phyloP scores from a whole-genome alignment of 1,140 invertebrate species.

The Whitmania pigra region DNA sequence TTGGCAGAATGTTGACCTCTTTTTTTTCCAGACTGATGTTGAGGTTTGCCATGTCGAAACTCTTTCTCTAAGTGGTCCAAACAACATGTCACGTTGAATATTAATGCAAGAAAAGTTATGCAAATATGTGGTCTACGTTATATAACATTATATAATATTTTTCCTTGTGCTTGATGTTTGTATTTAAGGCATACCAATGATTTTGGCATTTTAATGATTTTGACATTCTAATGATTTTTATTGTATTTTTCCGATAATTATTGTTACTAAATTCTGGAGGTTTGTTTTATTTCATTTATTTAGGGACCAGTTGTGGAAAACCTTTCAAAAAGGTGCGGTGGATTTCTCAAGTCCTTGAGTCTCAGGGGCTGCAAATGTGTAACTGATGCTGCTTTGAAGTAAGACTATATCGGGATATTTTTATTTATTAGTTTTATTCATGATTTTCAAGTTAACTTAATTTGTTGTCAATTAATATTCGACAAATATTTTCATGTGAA shows the following conservation, averaged over 20 bases:
- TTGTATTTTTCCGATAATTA: too few relatives aligned
- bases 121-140: too few relatives aligned
- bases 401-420: slow-evolving; percentile 24
- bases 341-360: slow-evolving; percentile 87
- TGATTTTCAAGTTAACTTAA: too few relatives aligned
- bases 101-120: too few relatives aligned
- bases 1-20: slow-evolving; percentile 96
- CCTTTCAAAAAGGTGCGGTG: slow-evolving; percentile 86
- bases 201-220: too few relatives aligned
- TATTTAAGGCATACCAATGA: too few relatives aligned
- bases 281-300: slow-evolving; percentile 28
- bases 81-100: neutral
- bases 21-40: slow-evolving; percentile 94
- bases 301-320: slow-evolving; percentile 94
- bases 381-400: slow-evolving; percentile 76
- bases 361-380: slow-evolving; percentile 88
- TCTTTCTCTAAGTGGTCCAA: neutral
- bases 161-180: too few relatives aligned
- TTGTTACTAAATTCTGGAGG: neutral
- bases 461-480: too few relatives aligned
- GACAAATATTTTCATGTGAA: too few relatives aligned
- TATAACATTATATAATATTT: too few relatives aligned
- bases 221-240: too few relatives aligned
- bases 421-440: neutral
- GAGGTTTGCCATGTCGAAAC: slow-evolving; percentile 55